phyloP scores from a whole-genome alignment of 2,797 vertebrate genomes.

The Poliocrania exsul region DNA sequence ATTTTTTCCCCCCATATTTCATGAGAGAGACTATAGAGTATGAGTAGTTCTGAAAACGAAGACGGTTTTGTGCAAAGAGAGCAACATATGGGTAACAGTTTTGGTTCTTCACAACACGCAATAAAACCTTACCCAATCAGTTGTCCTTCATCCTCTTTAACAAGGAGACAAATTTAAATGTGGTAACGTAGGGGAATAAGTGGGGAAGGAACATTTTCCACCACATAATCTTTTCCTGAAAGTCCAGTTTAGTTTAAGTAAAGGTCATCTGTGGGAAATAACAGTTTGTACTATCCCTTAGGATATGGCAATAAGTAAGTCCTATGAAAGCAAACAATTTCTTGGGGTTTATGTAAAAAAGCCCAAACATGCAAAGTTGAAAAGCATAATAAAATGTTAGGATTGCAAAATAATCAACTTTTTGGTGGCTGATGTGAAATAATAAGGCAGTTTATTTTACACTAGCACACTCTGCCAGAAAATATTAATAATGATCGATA shows the following conservation, averaged over 20 bases:
- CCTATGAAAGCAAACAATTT: neutral
- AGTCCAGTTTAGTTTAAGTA: neutral
- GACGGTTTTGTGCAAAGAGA: neutral
- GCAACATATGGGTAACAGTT: accelerated
- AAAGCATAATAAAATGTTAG: neutral
- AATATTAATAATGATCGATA: neutral
- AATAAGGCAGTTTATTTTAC: neutral
- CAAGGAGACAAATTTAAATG: neutral
- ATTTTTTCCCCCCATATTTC: neutral
- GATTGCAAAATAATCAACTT: neutral
- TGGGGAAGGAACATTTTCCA: neutral
- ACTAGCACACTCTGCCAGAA: neutral
- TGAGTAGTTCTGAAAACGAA: neutral
- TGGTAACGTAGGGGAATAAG: neutral
- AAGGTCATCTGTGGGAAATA: neutral
- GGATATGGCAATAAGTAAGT: neutral
- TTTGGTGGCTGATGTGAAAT: neutral
- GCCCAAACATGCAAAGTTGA: neutral
- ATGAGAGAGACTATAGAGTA: neutral
- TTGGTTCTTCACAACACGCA: neutral
- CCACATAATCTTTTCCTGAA: neutral
- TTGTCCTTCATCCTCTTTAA: neutral
- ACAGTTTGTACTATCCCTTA: neutral
- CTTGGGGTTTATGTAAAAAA: neutral
- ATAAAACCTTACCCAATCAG: neutral